Conservation (phyloP, 2,888 invertebrate species). For the Agonopterix arenella region DNA sequence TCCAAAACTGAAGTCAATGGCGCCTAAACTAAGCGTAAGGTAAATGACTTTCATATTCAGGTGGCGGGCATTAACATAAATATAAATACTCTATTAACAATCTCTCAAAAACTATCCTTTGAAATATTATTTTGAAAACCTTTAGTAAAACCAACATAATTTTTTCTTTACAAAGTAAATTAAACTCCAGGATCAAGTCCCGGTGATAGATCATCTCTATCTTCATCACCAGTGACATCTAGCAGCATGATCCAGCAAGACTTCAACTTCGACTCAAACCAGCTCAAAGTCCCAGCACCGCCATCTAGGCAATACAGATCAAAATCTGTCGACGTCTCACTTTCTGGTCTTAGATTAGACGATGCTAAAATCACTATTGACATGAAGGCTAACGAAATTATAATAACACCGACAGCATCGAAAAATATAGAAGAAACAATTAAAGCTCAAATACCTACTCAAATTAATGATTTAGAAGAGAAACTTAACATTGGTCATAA, state of each 20-base stretch:
- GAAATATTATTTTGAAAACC: not conserved
- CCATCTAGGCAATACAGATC: slow-evolving; percentile 69
- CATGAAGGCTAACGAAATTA: slow-evolving; percentile 59
- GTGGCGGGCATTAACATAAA: slow-evolving; percentile 20
- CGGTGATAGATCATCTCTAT: slow-evolving; percentile 57
- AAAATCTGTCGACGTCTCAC: slow-evolving; percentile 74
- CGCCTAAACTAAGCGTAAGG: slow-evolving; percentile 24
- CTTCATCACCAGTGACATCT: slow-evolving; percentile 60
- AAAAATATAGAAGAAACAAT: slow-evolving; percentile 34
- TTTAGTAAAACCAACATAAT: slow-evolving; percentile 6
- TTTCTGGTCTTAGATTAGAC: slow-evolving; percentile 48
- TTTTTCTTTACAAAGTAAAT: slow-evolving; percentile 29
- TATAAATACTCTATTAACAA: slow-evolving; percentile 6
- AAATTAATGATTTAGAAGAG: slow-evolving; percentile 46
- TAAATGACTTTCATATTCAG: slow-evolving; percentile 28
- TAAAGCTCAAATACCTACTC: slow-evolving; percentile 26
- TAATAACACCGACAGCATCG: slow-evolving; percentile 56
- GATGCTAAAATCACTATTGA: slow-evolving; percentile 63
- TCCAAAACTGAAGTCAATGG: slow-evolving; percentile 39
- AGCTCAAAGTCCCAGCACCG: slow-evolving; percentile 49
- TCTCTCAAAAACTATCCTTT: not conserved
- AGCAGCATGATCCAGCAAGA: slow-evolving; percentile 47
- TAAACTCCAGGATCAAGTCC: slow-evolving; percentile 63
- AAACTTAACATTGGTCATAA: slow-evolving; percentile 56
- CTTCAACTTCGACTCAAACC: slow-evolving; percentile 40